Evolutionary conservation across 2,797 vertebrate genomes (phyloP).

Genomic region (Notamacropus eugenii): DNA sequence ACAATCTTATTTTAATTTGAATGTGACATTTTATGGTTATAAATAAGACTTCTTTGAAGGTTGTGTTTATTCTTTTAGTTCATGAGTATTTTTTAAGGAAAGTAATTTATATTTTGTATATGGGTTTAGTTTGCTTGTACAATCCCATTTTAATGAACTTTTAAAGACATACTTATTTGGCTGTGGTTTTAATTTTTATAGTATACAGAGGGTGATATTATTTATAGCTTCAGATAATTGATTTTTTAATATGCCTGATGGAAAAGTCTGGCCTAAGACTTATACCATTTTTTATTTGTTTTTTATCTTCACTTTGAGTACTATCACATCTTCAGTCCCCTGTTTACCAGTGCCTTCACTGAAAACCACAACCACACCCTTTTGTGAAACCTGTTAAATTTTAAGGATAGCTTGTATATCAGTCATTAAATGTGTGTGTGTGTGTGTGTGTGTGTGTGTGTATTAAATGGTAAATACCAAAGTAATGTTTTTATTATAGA

Average conservation of each 20-base stretch:
- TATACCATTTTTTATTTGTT: constrained; percentile 23
- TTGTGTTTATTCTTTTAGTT: background rate
- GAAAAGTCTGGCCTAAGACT: background rate
- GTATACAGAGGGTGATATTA: constrained; percentile 29
- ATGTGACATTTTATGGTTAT: background rate
- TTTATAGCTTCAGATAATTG: constrained; percentile 33
- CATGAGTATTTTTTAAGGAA: background rate
- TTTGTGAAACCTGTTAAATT: constrained; percentile 21
- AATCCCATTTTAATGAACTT: background rate
- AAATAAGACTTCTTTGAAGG: background rate
- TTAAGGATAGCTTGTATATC: background rate
- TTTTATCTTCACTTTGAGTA: constrained; percentile 29
- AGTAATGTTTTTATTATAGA: constrained; percentile 33
- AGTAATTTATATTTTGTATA: background rate
- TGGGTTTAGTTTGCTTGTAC: background rate
- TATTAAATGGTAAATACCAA: constrained; percentile 21
- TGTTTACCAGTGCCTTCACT: constrained; percentile 10
- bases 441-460: too few species aligned
- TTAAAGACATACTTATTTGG: background rate
- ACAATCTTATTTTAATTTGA: background rate
- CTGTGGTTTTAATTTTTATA: background rate
- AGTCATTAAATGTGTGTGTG: too few species aligned
- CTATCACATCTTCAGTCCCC: constrained; percentile 15
- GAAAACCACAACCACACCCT: constrained; percentile 9
- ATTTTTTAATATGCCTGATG: constrained; percentile 13